Base-by-base conservation (phyloP, 2,888 invertebrate species). In the Elmis aenea region DNA sequence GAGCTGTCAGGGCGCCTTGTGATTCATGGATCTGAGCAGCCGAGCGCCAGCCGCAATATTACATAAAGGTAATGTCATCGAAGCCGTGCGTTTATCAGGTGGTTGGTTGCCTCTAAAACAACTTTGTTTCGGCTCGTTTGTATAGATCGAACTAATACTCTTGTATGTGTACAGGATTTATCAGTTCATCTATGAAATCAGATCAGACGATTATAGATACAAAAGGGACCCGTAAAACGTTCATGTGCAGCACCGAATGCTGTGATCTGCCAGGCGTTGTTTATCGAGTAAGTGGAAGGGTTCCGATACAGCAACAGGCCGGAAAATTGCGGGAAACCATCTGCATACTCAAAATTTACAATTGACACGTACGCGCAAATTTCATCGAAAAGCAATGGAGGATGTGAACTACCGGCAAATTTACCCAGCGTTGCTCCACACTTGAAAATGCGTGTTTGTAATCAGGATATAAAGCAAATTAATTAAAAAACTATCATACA, bases 141-240 rank as follows among this genome's bases (percentile, higher is more conserved):
- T 49, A 56, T 48, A n/a, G n/a, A 52, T 50, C 43, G 46, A 43
- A 54, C 54, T 58, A 57, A 59, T 59, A 52, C 54, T 51, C 45
- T 54, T 55, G 54, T 56, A 48, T 38, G 36, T 42, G 37, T 30
- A 42, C 33, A 45, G 47, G 49, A 50, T 50, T 54, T 58, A 60
- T 52, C 54, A 61, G 60, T 59, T 62, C 64, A 62, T 58, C 62
- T 65, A 64, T 65, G 53, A 64, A 65, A 65, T 65, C 62, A 62
- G 62, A 64, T 65, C 62, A 64, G 58, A 58, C 57, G 60, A 61
- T 63, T 63, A 62, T 56, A 55, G 57, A 52, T 53, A 57, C 53
- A 56, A 54, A 44, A 54, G 52, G 48, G 50, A 38, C 38, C 39
- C 36, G 37, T 45, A 47, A 45, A 45, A 46, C 38, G 48, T 47